Conservation (phyloP, 64 coral and sea anemone genomes). For the Actinia tenebrosa region DNA sequence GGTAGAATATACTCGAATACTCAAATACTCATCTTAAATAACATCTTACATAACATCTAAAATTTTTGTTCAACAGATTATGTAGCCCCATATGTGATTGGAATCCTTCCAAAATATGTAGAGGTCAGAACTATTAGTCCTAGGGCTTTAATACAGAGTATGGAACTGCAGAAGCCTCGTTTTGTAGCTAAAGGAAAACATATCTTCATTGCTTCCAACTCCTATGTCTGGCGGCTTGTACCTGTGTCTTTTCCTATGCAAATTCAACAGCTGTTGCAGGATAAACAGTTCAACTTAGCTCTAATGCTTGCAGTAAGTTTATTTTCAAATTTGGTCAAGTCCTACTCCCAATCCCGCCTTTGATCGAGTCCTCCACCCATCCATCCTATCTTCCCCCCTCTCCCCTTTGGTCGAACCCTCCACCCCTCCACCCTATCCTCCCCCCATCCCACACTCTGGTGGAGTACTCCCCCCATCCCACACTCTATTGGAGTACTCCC, state of each 20-base stretch:
- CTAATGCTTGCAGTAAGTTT: slow-evolving; percentile 91
- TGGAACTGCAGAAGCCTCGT: slow-evolving; percentile 83
- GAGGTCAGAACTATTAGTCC: slow-evolving; percentile 91
- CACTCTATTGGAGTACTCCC: too few relatives aligned
- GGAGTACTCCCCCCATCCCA: too few relatives aligned
- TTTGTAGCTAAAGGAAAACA: slow-evolving; percentile 77
- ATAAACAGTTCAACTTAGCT: slow-evolving; percentile 90
- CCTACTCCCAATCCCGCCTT: too few relatives aligned
- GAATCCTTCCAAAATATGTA: slow-evolving; percentile 86
- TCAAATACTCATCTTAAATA: too few relatives aligned
- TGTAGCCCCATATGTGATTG: slow-evolving; percentile 87
- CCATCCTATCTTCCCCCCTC: too few relatives aligned
- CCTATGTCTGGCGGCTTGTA: slow-evolving; percentile 87
- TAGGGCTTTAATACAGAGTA: slow-evolving; percentile 88
- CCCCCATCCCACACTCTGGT: too few relatives aligned
- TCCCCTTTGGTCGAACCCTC: too few relatives aligned
- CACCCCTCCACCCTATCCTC: too few relatives aligned
- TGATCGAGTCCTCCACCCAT: too few relatives aligned
- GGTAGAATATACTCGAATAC: too few relatives aligned
- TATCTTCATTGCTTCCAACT: slow-evolving; percentile 83
- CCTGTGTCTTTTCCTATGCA: slow-evolving; percentile 97
- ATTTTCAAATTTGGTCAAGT: too few relatives aligned
- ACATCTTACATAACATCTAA: too few relatives aligned
- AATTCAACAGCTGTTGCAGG: slow-evolving; percentile 87
- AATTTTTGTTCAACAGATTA: slow-evolving; percentile 32